phyloP scores from a whole-genome alignment of 2,888 invertebrate species.

The Xestia xanthographa region DNA sequence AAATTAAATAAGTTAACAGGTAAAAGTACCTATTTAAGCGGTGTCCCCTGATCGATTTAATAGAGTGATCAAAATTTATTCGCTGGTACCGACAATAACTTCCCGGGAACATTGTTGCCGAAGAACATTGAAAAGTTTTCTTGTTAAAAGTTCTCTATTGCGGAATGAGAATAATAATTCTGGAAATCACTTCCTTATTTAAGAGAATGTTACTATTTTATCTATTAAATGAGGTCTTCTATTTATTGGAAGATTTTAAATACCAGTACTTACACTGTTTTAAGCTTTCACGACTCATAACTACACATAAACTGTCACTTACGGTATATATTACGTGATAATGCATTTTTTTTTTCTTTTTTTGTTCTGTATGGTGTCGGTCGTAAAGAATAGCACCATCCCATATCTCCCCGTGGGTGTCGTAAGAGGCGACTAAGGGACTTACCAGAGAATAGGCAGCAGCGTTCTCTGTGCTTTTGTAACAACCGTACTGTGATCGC shows the following conservation, averaged over 20 bases:
- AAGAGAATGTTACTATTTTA: conserved; percentile 77
- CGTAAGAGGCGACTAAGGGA: no score
- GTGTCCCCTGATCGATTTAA: conserved; percentile 74
- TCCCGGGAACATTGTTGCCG: conserved; percentile 84
- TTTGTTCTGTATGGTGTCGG: no score
- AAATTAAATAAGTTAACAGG: conserved; percentile 52
- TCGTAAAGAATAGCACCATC: no score
- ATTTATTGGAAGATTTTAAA: conserved; percentile 30
- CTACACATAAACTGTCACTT: no score
- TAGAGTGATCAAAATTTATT: conserved; percentile 86
- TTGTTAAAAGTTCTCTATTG: conserved; percentile 90
- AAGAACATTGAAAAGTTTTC: conserved; percentile 88
- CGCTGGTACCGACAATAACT: conserved; percentile 84
- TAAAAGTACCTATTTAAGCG: conserved; percentile 57
- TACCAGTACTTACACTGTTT: no score
- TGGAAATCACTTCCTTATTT: conserved; percentile 86
- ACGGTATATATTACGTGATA: no score
- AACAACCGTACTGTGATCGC: no score
- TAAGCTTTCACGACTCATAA: no score
- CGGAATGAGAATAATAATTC: conserved; percentile 89
- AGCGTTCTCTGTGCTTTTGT: no score
- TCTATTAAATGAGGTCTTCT: conserved; percentile 43
- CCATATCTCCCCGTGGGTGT: no score
- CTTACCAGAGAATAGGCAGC: no score
- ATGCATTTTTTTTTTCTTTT: no score